These are phyloP conservation scores for Pyrrhosoma nymphula DNA, from an alignment of 2,888 invertebrate genomes.

Conservation along the genomic window DNA sequence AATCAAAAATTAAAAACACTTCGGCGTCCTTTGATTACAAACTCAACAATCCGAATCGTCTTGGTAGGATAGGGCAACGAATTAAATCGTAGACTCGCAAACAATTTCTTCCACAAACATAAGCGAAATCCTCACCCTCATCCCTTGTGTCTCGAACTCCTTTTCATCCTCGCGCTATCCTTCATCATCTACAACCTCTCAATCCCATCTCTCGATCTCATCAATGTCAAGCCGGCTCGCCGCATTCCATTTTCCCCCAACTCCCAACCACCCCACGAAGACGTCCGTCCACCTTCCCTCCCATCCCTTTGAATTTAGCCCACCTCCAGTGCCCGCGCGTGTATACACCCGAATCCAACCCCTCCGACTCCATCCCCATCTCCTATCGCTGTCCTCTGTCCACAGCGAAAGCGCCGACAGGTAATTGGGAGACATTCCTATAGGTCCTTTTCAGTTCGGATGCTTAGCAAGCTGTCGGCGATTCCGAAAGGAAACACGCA, in stretches of 20 bases:
- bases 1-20: too few species aligned
- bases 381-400: slow-evolving; percentile 33
- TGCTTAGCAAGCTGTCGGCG: slow-evolving; percentile 54
- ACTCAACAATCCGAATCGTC: neutral
- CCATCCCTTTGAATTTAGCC: neutral
- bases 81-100: neutral
- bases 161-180: slow-evolving; percentile 41
- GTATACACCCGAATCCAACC: neutral
- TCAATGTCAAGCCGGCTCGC: slow-evolving; percentile 38
- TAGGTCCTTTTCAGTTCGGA: slow-evolving; percentile 40
- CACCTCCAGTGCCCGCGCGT: neutral
- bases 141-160: neutral
- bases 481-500: slow-evolving; percentile 50
- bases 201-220: slow-evolving; percentile 39
- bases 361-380: neutral
- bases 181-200: slow-evolving; percentile 45
- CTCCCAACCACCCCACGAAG: neutral
- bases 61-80: neutral
- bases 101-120: neutral
- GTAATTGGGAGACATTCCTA: slow-evolving; percentile 64
- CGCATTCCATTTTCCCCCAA: neutral
- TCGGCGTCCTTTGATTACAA: neutral
- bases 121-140: neutral
- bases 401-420: slow-evolving; percentile 40
- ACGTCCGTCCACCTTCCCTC: neutral